Percentiles rank a stretch among this genome's conserved stretches.
Evolutionary conservation across 2,113 vertebrate genomes (phyloP).

Genomic region (Atherinomorus stipes): DNA sequence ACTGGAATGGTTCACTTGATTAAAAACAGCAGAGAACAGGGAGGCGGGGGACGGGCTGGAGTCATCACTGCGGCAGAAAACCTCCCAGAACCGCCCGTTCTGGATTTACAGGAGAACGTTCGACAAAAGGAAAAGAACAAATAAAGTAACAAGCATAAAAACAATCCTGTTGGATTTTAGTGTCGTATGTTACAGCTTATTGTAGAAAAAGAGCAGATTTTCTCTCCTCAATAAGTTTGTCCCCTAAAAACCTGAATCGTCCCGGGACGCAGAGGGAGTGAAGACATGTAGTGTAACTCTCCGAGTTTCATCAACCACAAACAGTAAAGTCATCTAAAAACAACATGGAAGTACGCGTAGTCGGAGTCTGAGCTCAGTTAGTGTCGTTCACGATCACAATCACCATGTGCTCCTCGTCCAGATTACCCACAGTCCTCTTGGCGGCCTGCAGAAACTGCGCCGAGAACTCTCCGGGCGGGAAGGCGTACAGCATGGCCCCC

Average conservation of each 20-base stretch:
- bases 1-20: slow-evolving; percentile 57
- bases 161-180: slow-evolving; percentile 27
- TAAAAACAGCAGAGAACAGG: slow-evolving; percentile 24
- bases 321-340: slow-evolving; percentile 46
- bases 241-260: too few species aligned
- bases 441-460: slow-evolving; percentile 96
- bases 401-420: slow-evolving; percentile 98
- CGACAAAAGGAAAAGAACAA: background rate
- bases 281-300: slow-evolving; percentile 38
- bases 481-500: slow-evolving; percentile 97
- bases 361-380: slow-evolving; percentile 75
- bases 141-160: slow-evolving; percentile 42
- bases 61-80: background rate
- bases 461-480: slow-evolving; percentile 96
- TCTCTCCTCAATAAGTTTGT: too few species aligned
- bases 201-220: slow-evolving; percentile 14
- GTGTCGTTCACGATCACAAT: slow-evolving; percentile 95
- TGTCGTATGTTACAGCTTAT: slow-evolving; percentile 50
- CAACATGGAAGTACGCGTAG: slow-evolving; percentile 22
- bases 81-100: too few species aligned
- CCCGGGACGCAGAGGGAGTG: background rate
- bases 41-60: background rate
- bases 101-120: too few species aligned
- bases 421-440: slow-evolving; percentile 91
- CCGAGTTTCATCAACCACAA: slow-evolving; percentile 27